Evolutionary conservation across 2,888 invertebrate genomes (phyloP), one percentile per base, ranked within the genome.

Genomic region (Nomada ruficornis): DNA sequence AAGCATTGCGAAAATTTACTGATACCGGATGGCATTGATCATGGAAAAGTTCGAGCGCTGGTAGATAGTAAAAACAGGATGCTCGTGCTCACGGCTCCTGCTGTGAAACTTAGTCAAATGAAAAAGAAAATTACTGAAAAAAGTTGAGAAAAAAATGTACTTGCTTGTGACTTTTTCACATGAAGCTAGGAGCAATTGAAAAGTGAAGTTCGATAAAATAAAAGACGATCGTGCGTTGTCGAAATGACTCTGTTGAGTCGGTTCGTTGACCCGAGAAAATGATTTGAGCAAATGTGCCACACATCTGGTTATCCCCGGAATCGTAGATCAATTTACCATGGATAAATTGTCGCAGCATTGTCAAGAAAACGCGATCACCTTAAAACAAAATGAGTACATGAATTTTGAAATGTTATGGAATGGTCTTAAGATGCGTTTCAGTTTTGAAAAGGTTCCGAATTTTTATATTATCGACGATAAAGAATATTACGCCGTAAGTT

Each of bases 1-100:
- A 90, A 86, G 26, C 85, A 90, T 47, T 76, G 79, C 9, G 90
- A 89, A 60, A 90, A 90, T 80, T 86, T 90, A 52, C 80, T 89
- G 3, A 87, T 90, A 72, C 90, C 90, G 5, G 85, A 88, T 20
- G 79, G 69, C 20, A 89, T 90, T 15, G 88, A 90, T 47, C 86
- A 81, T 7, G 89, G 87, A 4, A 83, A 89, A 77, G 82, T 90
- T 23, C 88, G 90, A 0, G 90, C 90, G 0, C 77, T 86, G 7
- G 82, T 90, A 15, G 87, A 90, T 18, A 90, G 87, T 29, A 85
- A 85, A 63, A 71, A 87, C 10, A 77, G 87, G 44, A 80, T 87
- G 67, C 89, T 90, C 5, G 64, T 87, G 4, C 84, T 90, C 15
- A 90, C 89, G 7, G 90, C 90, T 9, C 90, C 90, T 0, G 72